Evolutionary conservation across 2,113 vertebrate genomes (phyloP).

Genomic region (Erythrocercus mccallii): DNA sequence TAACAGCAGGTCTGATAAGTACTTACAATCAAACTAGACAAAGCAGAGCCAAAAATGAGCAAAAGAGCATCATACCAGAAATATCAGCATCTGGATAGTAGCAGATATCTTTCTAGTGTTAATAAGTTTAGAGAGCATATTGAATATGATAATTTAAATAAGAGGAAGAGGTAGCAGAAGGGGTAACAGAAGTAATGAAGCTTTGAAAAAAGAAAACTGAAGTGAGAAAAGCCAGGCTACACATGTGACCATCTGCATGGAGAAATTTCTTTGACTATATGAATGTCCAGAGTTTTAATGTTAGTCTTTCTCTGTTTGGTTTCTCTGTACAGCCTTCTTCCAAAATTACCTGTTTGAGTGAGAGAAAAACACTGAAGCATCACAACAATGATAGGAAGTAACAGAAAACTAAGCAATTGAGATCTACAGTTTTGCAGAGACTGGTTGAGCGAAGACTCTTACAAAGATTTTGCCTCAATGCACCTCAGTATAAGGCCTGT

Average conservation of each 20-base stretch:
- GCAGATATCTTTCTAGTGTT: not conserved
- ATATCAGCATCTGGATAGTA: not conserved
- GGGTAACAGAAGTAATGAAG: not conserved
- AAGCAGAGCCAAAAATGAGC: not conserved
- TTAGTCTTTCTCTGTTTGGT: not conserved
- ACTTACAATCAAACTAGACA: not conserved
- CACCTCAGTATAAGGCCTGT: not conserved
- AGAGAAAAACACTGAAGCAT: not conserved
- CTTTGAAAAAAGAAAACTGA: not conserved
- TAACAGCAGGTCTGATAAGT: not conserved
- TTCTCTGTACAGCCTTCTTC: not conserved
- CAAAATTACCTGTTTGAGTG: not conserved
- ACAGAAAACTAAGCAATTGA: not conserved
- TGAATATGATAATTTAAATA: not conserved
- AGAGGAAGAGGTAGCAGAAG: not conserved
- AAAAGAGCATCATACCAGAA: not conserved
- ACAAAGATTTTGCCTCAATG: not conserved
- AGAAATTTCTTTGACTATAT: not conserved
- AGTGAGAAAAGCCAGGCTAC: not conserved
- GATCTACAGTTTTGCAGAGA: not conserved
- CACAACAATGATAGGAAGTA: not conserved
- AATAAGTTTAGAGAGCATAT: not conserved
- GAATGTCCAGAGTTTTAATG: not conserved
- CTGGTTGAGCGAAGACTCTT: not conserved
- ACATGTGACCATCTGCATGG: not conserved